Evolutionary conservation across 2,113 vertebrate genomes (phyloP).

Genomic region (human (Homo sapiens)): GRCh38 chrX:138249001-138249500

Average conservation of each 20-base stretch:
- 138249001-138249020: not conserved
- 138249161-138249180: not conserved
- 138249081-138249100: not conserved
- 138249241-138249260: not conserved
- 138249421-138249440: not conserved
- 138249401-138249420: not conserved
- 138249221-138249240: not conserved
- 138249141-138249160: not conserved
- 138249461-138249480: not conserved
- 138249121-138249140: not conserved
- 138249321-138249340: not conserved
- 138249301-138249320: not conserved
- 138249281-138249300: not conserved
- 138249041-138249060: not conserved
- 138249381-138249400: not conserved
- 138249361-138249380: not conserved
- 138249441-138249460: slow-evolving; percentile 10
- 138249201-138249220: not conserved
- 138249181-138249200: not conserved
- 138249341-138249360: not conserved
- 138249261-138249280: not conserved
- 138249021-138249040: not conserved
- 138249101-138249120: not conserved
- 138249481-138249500: not conserved
- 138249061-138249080: not conserved